These are phyloP conservation scores for Liopterus haemorrhoidalis DNA, from an alignment of 2,888 invertebrate genomes.

Conservation along the genomic window DNA sequence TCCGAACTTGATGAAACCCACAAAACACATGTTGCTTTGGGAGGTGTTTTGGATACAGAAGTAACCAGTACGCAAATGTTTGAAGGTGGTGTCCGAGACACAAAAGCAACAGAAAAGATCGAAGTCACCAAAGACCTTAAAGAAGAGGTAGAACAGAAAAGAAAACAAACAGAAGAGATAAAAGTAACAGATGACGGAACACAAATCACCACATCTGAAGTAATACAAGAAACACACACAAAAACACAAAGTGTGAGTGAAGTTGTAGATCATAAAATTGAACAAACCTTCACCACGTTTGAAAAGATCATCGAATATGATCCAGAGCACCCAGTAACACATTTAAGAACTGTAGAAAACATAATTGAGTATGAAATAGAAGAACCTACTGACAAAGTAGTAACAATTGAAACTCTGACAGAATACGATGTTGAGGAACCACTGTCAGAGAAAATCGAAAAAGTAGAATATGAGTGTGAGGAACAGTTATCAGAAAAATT, in stretches of 20 bases:
- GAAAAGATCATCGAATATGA: conserved; percentile 4
- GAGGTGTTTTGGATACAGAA: conserved; percentile 28
- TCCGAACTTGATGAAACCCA: conserved; percentile 22
- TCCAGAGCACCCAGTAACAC: conserved; percentile 4
- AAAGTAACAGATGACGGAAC: conserved; percentile 35
- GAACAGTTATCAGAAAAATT: conserved; percentile 33
- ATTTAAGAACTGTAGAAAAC: conserved; percentile 1
- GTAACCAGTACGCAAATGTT: conserved; percentile 25
- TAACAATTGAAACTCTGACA: conserved; percentile 25
- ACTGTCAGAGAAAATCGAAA: conserved; percentile 26
- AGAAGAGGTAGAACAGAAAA: conserved; percentile 27
- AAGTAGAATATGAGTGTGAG: conserved; percentile 34
- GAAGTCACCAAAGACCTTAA: conserved; percentile 28
- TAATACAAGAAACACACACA: conserved; percentile 31
- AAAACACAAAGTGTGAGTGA: conserved; percentile 27
- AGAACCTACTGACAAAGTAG: conserved; percentile 23
- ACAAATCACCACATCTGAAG: conserved; percentile 24
- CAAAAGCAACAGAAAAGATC: conserved; percentile 18
- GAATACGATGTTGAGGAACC: conserved; percentile 26
- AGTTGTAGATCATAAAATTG: conserved; percentile 24
- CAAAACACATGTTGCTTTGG: conserved; percentile 24
- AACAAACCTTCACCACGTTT: conserved; percentile 13
- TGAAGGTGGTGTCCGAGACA: conserved; percentile 28
- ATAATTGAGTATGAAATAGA: conserved; percentile 3
- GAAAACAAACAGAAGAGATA: conserved; percentile 33